phyloP scores from a whole-genome alignment of 1,140 invertebrate genomes.

The Brachystomella parvula region DNA sequence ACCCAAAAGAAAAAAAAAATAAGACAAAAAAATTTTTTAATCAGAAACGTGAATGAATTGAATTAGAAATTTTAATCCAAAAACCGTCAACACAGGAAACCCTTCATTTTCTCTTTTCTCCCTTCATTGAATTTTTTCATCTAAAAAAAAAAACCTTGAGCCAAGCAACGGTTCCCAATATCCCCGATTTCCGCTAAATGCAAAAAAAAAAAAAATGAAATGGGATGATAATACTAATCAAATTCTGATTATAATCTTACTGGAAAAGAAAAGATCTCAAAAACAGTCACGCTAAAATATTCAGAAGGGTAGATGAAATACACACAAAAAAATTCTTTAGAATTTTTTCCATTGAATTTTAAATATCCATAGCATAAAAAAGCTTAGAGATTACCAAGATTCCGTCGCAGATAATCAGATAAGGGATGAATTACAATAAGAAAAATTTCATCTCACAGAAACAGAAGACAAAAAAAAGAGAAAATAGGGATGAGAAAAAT shows the following conservation, averaged over 20 bases:
- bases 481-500: no score
- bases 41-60: no score
- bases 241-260: no score
- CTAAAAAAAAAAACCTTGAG: neutral
- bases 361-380: neutral
- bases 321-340: neutral
- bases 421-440: no score
- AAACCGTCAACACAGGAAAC: neutral
- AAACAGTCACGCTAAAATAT: neutral
- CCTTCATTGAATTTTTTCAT: no score
- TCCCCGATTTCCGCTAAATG: neutral
- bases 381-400: no score
- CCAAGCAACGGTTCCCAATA: neutral
- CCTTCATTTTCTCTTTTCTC: neutral
- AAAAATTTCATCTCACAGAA: no score
- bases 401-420: no score
- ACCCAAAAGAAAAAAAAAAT: no score
- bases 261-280: neutral
- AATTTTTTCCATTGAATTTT: neutral
- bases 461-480: no score
- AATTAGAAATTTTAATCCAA: conserved; percentile 7
- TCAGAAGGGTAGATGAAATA: neutral
- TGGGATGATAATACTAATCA: neutral
- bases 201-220: neutral
- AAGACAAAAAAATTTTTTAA: no score